These are phyloP conservation scores for Theonella swinhoei DNA, from an alignment of 37 sponge, comb jelly and placozoan species.

Conservation along the genomic window DNA sequence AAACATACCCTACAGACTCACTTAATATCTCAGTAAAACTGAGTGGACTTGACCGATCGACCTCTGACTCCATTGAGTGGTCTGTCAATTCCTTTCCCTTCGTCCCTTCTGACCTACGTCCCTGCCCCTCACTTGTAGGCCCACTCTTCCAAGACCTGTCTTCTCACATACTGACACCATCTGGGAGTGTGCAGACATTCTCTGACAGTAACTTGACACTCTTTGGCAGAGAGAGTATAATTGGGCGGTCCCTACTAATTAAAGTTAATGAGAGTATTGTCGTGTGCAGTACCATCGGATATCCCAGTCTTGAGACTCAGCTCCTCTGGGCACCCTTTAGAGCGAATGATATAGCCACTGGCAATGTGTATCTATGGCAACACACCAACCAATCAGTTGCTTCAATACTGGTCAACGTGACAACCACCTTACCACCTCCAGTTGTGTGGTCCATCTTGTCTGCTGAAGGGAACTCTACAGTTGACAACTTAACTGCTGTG, in stretches of 20 bases:
- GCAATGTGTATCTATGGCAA: slow-evolving; percentile 54
- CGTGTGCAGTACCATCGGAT: slow-evolving; percentile 78
- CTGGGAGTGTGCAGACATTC: not conserved
- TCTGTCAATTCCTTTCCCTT: not conserved
- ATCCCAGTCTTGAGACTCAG: not conserved
- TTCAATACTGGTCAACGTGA: slow-evolving; percentile 12
- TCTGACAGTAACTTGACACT: slow-evolving; percentile 33
- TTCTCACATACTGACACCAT: not conserved
- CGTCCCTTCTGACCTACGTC: not conserved
- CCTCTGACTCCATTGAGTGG: not conserved
- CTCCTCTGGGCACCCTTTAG: slow-evolving; percentile 61
- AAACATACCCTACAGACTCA: too few species aligned
- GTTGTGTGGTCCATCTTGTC: not conserved
- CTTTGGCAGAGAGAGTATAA: slow-evolving; percentile 55
- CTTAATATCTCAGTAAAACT: slow-evolving; percentile 40
- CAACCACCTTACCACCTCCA: not conserved
- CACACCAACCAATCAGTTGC: slow-evolving; percentile 38
- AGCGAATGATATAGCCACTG: slow-evolving; percentile 1
- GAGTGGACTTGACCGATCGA: slow-evolving; percentile 38
- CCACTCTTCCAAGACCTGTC: too few species aligned
- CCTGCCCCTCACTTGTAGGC: not conserved
- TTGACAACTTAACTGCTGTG: not conserved
- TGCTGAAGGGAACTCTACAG: not conserved
- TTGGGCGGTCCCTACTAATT: slow-evolving; percentile 75
- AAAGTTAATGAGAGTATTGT: slow-evolving; percentile 4